Evolutionary conservation across 2,113 vertebrate genomes (phyloP).

Genomic region (Chaetodon auriga): DNA sequence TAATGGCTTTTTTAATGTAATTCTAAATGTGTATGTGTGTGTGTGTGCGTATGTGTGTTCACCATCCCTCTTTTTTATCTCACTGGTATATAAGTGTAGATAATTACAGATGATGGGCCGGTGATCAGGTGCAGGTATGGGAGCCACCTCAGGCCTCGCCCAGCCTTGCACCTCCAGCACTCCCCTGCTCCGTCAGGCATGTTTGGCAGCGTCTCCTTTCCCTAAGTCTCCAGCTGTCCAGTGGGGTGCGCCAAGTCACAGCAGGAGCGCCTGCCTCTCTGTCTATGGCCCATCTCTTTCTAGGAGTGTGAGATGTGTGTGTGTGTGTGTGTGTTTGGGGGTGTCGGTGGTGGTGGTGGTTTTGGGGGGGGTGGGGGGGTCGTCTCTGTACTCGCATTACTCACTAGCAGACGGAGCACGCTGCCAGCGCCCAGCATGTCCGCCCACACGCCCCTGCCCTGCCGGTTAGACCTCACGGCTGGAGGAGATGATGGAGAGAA

Average conservation of each 20-base stretch:
- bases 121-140: constrained; percentile 87
- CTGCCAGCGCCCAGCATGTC: constrained; percentile 90
- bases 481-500: constrained; percentile 88
- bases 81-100: constrained; percentile 77
- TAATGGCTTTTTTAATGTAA: constrained; percentile 27
- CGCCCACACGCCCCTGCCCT: constrained; percentile 87
- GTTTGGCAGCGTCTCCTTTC: constrained; percentile 89
- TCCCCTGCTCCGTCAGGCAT: constrained; percentile 84
- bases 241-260: constrained; percentile 95
- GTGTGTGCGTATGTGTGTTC: constrained; percentile 27
- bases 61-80: constrained; percentile 51
- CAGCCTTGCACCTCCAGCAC: constrained; percentile 77
- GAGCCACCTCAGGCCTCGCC: constrained; percentile 79
- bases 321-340: constrained; percentile 19
- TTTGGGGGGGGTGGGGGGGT: constrained; percentile 28
- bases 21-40: constrained; percentile 4
- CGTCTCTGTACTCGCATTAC: constrained; percentile 79
- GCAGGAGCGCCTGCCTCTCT: constrained; percentile 92
- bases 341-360: neutral
- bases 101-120: constrained; percentile 85
- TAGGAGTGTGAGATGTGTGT: constrained; percentile 46
- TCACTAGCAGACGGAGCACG: constrained; percentile 88
- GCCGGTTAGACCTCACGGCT: constrained; percentile 83
- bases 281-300: constrained; percentile 83
- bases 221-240: constrained; percentile 95